Evolutionary conservation across 1,140 invertebrate species (phyloP).

Genomic region (Cotesia vestalis): DNA sequence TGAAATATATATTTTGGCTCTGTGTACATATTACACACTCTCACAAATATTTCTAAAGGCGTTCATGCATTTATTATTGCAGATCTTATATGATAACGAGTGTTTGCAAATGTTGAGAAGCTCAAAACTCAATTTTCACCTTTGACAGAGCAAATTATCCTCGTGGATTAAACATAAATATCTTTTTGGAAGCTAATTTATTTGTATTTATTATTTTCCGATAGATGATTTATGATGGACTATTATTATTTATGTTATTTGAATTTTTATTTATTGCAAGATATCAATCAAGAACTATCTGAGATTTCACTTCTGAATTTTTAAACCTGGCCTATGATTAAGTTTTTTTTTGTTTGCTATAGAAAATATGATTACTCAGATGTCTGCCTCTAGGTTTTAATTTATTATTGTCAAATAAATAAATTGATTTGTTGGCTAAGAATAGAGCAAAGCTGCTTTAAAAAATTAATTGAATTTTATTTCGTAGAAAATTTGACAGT

Average conservation of each 20-base stretch:
- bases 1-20: slow-evolving; percentile 13
- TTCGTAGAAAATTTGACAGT: no score
- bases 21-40: neutral
- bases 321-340: no score
- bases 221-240: neutral
- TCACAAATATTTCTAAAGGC: neutral
- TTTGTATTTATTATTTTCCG: neutral
- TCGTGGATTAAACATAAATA: neutral
- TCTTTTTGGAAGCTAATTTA: neutral
- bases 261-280: neutral
- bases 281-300: no score
- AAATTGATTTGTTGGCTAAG: no score
- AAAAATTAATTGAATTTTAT: no score
- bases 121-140: slow-evolving; percentile 6
- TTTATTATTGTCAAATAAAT: no score
- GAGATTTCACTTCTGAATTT: no score
- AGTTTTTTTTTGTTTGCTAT: no score
- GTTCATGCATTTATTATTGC: slow-evolving; percentile 16
- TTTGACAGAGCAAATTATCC: neutral
- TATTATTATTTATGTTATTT: neutral
- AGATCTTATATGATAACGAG: slow-evolving; percentile 7
- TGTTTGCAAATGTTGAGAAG: neutral
- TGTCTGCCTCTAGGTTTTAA: no score
- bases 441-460: no score
- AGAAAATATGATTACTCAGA: no score